These are phyloP conservation scores for Hirtodrosophila alboralis DNA, from an alignment of 2,888 invertebrate species.

Conservation along the genomic window DNA sequence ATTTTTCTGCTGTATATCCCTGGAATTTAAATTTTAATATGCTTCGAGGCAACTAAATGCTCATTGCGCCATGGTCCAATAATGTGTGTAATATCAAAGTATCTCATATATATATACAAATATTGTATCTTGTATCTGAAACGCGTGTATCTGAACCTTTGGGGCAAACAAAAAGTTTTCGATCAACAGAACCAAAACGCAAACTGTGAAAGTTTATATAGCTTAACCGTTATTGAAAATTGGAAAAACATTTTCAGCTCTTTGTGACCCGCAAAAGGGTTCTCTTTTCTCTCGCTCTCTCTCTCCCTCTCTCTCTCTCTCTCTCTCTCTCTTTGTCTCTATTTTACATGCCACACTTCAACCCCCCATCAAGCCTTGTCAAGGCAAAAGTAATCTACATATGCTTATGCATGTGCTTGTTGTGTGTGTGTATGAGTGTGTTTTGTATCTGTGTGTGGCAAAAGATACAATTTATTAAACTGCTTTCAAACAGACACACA, in stretches of 20 bases:
- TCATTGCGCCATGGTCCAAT: too few relatives aligned
- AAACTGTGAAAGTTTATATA: constrained; percentile 54
- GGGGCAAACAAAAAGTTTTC: constrained; percentile 9
- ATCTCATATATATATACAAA: too few relatives aligned
- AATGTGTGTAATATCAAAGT: too few relatives aligned
- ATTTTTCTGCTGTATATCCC: too few relatives aligned
- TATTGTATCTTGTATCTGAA: too few relatives aligned
- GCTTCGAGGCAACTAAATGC: too few relatives aligned
- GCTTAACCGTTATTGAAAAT: constrained; percentile 61
- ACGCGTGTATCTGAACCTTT: too few relatives aligned
- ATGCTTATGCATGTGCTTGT: constrained; percentile 34
- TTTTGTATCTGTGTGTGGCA: constrained; percentile 20
- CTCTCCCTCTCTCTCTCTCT: too few relatives aligned
- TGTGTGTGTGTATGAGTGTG: constrained; percentile 1
- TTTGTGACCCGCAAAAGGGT: not conserved
- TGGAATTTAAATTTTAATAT: too few relatives aligned
- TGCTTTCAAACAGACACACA: constrained; percentile 1
- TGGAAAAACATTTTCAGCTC: constrained; percentile 22
- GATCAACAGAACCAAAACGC: constrained; percentile 9
- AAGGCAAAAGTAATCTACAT: constrained; percentile 56
- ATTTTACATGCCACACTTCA: too few relatives aligned
- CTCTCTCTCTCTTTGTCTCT: too few relatives aligned
- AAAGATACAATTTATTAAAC: constrained; percentile 67
- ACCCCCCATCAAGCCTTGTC: not conserved
- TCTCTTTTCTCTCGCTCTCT: too few relatives aligned